Evolutionary conservation across 2,797 vertebrate genomes (phyloP), one percentile per base, ranked within the genome.

Genomic region (Scyliorhinus canicula): DNA sequence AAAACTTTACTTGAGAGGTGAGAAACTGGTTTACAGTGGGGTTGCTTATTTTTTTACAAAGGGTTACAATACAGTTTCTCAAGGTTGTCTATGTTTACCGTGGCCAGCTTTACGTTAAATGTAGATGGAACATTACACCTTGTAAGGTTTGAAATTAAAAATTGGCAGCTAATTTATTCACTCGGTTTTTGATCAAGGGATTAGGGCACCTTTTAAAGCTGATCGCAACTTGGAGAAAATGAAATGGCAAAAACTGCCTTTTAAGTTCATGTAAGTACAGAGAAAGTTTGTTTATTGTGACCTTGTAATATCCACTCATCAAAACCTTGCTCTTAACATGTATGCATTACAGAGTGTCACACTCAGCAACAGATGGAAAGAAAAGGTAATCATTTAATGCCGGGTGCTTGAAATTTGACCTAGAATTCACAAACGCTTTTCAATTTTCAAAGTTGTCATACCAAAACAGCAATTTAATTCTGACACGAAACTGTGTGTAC

Each of bases 401-500:
- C 60, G 31, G 16, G 16, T 90, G 55, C 35, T 86, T n/a, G 55
- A 57, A 90, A 90, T 90, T 60, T 60, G 55, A 90, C 35, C 86
- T 40, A 35, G 55, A 60, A 90, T 90, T n/a, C 86, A 60, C 12
- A n/a, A 86, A 50, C 47, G 31, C 47, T 60, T 60, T 90, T 24
- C 55, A 90, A 57, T 90, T 90, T n/a, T n/a, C 79, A 24, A 90
- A 90, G 31, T 63, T 90, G 55, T 55, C 55, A 90, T 60, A 90
- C 55, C 55, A 60, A 88, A 88, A 88, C 52, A 86, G 50, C 84
- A 88, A 60, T 90, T 90, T 31, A n/a, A 60, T 90, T 90, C 86
- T 60, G 85, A 88, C 85, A 52, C 60, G 55, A 21, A 35, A 55
- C 55, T 63, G 16, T 57, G 16, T 57, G 16, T 90, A 60, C 85